Evolutionary conservation across 2,888 invertebrate genomes (phyloP), one percentile per base, ranked within the genome.

Genomic region (Podabrus alpinus): DNA sequence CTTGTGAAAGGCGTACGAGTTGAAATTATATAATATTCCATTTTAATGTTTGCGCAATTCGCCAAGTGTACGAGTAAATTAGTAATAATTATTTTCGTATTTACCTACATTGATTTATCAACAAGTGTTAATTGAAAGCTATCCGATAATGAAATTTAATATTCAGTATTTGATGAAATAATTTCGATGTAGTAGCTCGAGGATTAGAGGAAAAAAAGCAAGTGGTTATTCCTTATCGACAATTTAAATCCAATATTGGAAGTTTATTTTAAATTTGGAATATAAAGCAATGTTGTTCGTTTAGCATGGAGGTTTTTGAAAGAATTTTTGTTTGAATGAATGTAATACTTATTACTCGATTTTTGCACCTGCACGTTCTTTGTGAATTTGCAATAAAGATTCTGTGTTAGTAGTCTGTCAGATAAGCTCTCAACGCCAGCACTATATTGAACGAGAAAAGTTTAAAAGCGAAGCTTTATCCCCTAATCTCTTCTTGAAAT

Each of bases 401-500:
- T 75, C 69, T 69, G 66, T 75, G 75, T 75, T 72, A 72, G 75
- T 75, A 75, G 69, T 68, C 72, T 75, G 75, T 72, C 75, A 72
- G 75, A 75, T 75, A 75, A 75, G 75, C 72, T 74, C 75, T 66
- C 75, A 69, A 61, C 75, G 75, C 72, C 72, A 69, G 72, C 75
- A 72, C 75, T 68, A 72, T 72, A 72, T 72, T 72, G 75, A 75
- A 75, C 75, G 75, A 21, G 74, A 71, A 74, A 74, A 74, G 74
- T 74, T 75, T 72, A 75, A 75, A 72, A 75, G 75, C 75, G 72
- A 72, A 67, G 75, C 75, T 75, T 75, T 67, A 75, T 75, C 72
- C 75, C 74, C 71, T 75, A 75, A 75, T 75, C 75, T 75, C 72
- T 72, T 69, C 75, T 59, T 72, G 75, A 72, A 74, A 75, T 69